Evolutionary conservation across 2,888 invertebrate species (phyloP).

Genomic region (Phyllotreta cruciferae): DNA sequence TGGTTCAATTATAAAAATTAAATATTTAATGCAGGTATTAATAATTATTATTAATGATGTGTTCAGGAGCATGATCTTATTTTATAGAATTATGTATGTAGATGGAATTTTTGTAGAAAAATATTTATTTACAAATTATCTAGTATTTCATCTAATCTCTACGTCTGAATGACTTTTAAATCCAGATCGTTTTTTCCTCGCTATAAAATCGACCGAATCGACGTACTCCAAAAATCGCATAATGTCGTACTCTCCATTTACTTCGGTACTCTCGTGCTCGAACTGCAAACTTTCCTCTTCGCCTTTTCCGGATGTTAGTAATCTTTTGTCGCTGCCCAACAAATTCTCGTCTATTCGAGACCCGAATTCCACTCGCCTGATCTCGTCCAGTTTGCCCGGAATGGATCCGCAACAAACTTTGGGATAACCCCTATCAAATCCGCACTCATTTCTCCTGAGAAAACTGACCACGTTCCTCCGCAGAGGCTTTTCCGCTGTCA

Average conservation of each 20-base stretch:
- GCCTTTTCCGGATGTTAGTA: not conserved
- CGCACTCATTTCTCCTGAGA: conserved; percentile 47
- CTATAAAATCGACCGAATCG: conserved; percentile 36
- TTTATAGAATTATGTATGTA: not conserved
- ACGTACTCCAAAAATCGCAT: conserved; percentile 25
- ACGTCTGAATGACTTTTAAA: conserved; percentile 25
- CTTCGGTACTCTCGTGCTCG: conserved; percentile 28
- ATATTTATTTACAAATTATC: not conserved
- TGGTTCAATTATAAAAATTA: not conserved
- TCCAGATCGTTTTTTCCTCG: conserved; percentile 37
- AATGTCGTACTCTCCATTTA: conserved; percentile 31
- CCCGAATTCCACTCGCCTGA: conserved; percentile 17
- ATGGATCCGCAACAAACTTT: conserved; percentile 48
- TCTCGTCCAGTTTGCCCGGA: conserved; percentile 28
- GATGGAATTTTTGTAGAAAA: too few species aligned
- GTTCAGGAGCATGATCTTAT: not conserved
- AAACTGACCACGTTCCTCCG: conserved; percentile 42
- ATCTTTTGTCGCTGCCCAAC: not conserved
- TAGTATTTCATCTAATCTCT: conserved; percentile 36
- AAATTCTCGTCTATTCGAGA: conserved; percentile 10
- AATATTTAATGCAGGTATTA: too few species aligned
- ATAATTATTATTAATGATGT: not conserved
- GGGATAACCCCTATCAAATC: conserved; percentile 46
- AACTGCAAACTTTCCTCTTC: conserved; percentile 4
- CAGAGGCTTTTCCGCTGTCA: conserved; percentile 40